Evolutionary conservation across 1,140 invertebrate species (phyloP), one percentile per base, ranked within the genome.

Genomic region (Procambarus virginalis): DNA sequence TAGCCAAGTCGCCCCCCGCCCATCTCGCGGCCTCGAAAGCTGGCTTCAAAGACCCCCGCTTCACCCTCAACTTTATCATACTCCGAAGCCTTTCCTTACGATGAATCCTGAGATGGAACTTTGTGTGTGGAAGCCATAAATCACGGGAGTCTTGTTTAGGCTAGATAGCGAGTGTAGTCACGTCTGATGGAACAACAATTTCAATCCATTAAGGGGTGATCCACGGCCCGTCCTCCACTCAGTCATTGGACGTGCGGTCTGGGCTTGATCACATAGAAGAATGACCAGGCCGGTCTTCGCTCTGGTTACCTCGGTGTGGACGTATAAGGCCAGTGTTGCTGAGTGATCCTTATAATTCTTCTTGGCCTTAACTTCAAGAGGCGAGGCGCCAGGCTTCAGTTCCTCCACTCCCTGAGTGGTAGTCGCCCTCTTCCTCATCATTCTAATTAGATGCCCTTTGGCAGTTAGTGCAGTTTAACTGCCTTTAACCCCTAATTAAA

Each of bases 381-480:
- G 45, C 22, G 0, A 14, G 0, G 64, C 10, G 46, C 34, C 34
- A 49, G 77, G 45, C 22, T 5, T 10, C n/a, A 80, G 49, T 80
- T 14, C 78, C 12, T 3, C 78, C 48, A 20, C 14, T 8, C 78
- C 17, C 46, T 55, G 49, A 46, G 9, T n/a, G 8, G 49, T 55
- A 49, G 49, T 58, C 49, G 45, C 51, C 17, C 76, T 51, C 48
- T 46, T 20, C 46, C 78, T 80, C 78, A 58, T 80, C 78, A 55
- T n/a, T 80, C 58, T 80, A 80, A 80, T 80, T 80, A 80, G 51
- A 58, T 17, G 12, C 49, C n/a, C 49, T 58, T n/a, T 80, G 49
- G 55, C 78, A 73, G 68, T 73, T 73, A 73, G n/a, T 14, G 68
- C n/a, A 8, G 22, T 73, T 22, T 73, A 73, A 73, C 68, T 34